Evolutionary conservation across 2,888 invertebrate genomes (phyloP), one percentile per base, ranked within the genome.

Genomic region (Lypha dubia): DNA sequence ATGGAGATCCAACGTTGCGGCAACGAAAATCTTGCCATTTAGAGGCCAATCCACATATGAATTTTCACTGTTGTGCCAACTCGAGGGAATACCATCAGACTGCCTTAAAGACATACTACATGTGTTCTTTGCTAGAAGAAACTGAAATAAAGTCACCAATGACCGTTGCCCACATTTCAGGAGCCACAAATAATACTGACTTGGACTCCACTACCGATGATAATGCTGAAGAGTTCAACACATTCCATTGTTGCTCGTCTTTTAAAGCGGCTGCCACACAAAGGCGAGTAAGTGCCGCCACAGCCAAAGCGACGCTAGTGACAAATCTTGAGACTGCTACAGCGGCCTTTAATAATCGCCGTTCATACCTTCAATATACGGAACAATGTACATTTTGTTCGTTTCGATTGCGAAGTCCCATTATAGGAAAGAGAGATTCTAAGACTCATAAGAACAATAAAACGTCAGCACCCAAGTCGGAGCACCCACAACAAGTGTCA

Each of bases 61-160:
- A 89, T 62, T 84, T 93, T 84, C 92, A 93, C 74, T 93, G 93
- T 85, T 93, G 93, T 85, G 92, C 93, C 88, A 90, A 90, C 82
- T 92, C 92, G 4, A 87, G 91, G 53, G 91, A 92, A 85, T 92
- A 92, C 84, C 90, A 92, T 87, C 90, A 89, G 87, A 88, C 89
- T 83, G 88, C 91, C 28, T 88, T 90, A 17, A 92, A 92, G 85
- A 90, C 92, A 38, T 90, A 91, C 87, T 92, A 92, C 79, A 89
- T 94, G 84, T 94, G 94, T 88, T 93, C 94, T 15, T 90, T 93
- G 87, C 89, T 94, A 15, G 93, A 94, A 87, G 93, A 94, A 86
- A 92, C 91, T 8, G 91, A 92, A 73, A 79, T 76, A 0, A 87
- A 86, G 17, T 86, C 88, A 7, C 70, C 85, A n/a, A 67, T 86